Conservation (phyloP, 2,888 invertebrate genomes). For the Neelides folsomi region DNA sequence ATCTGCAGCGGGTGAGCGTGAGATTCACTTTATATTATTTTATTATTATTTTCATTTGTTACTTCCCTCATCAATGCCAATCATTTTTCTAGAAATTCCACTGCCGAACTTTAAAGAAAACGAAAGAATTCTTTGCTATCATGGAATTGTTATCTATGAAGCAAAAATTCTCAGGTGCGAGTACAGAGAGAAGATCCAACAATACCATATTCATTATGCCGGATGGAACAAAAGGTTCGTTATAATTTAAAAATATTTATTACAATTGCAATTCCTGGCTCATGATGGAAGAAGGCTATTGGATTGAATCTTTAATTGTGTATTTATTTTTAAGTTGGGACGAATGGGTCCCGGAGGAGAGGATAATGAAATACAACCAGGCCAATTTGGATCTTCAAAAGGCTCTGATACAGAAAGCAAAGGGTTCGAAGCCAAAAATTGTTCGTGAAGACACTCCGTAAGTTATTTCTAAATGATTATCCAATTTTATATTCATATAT, state of each 20-base stretch:
- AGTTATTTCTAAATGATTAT: no score
- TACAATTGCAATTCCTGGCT: no score
- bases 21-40: no score
- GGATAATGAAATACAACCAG: slow-evolving; percentile 79
- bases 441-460: no score
- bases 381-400: slow-evolving; percentile 43
- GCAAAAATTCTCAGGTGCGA: slow-evolving; percentile 41
- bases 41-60: neutral
- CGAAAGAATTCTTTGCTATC: slow-evolving; percentile 38
- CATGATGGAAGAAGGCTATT: no score
- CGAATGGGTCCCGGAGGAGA: slow-evolving; percentile 79
- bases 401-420: slow-evolving; percentile 33
- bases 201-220: slow-evolving; percentile 43
- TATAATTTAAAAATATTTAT: no score
- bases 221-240: slow-evolving; percentile 47
- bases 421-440: no score
- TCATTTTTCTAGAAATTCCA: neutral
- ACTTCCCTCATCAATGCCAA: no score
- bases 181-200: slow-evolving; percentile 38
- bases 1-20: no score
- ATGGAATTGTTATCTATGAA: slow-evolving; percentile 44
- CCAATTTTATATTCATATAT: no score
- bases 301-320: slow-evolving; percentile 7
- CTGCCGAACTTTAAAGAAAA: neutral
- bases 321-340: slow-evolving; percentile 70